Evolutionary conservation across 2,113 vertebrate species (phyloP).

Genomic region (Equus quagga): DNA sequence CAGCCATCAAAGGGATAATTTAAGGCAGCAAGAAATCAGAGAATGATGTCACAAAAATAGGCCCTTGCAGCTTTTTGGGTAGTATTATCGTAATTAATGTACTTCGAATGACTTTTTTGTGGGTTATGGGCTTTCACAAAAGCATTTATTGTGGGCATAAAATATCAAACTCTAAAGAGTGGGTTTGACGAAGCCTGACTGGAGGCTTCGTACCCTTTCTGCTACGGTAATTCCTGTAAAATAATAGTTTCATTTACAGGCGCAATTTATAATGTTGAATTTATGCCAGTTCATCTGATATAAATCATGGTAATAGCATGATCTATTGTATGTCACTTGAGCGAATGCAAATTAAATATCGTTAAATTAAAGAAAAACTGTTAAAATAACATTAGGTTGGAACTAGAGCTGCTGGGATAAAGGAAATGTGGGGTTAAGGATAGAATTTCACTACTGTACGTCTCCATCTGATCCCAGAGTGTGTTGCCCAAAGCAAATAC

Average conservation of each 20-base stretch:
- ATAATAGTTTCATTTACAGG: constrained; percentile 92
- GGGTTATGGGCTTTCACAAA: constrained; percentile 90
- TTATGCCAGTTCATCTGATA: constrained; percentile 92
- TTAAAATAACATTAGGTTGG: constrained; percentile 88
- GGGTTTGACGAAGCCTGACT: constrained; percentile 90
- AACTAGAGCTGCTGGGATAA: constrained; percentile 78
- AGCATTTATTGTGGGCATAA: constrained; percentile 91
- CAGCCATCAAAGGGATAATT: constrained; percentile 92
- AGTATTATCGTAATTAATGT: constrained; percentile 93
- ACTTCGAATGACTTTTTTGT: constrained; percentile 90
- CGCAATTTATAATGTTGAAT: constrained; percentile 93
- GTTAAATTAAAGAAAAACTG: constrained; percentile 88
- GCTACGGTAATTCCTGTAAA: constrained; percentile 90
- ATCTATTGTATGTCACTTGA: constrained; percentile 92
- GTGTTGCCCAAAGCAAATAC: constrained; percentile 32
- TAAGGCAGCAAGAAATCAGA: constrained; percentile 93
- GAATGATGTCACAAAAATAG: constrained; percentile 92
- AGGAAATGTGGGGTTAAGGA: constrained; percentile 69
- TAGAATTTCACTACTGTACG: constrained; percentile 60
- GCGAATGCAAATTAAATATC: constrained; percentile 90
- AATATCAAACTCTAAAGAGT: constrained; percentile 90
- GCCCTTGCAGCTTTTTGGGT: constrained; percentile 91
- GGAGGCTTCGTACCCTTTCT: constrained; percentile 90
- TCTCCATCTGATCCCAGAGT: constrained; percentile 23
- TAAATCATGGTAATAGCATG: constrained; percentile 93